These are phyloP conservation scores for Rousettus madagascariensis DNA, from an alignment of 2,797 vertebrate genomes.

Conservation along the genomic window DNA sequence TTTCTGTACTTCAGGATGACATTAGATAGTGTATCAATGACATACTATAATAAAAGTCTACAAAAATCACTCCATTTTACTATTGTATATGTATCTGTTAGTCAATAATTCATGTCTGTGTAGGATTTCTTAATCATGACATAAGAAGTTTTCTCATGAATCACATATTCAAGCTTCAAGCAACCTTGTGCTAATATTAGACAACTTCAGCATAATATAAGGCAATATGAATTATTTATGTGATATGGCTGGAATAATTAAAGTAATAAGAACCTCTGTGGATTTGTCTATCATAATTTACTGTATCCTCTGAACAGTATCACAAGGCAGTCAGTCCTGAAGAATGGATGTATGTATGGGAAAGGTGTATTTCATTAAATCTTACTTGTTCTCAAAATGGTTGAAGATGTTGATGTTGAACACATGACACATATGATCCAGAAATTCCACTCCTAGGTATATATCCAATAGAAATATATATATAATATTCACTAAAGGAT, in stretches of 20 bases:
- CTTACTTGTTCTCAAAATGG: not conserved
- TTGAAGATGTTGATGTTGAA: not conserved
- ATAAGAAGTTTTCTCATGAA: slow-evolving; percentile 79
- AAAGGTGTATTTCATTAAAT: not conserved
- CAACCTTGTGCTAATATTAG: slow-evolving; percentile 75
- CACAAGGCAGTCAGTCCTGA: not conserved
- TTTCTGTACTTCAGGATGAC: not conserved
- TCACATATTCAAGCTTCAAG: slow-evolving; percentile 73
- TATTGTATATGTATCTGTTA: not conserved
- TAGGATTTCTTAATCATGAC: slow-evolving; percentile 68
- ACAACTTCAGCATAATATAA: slow-evolving; percentile 76
- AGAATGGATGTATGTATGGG: not conserved
- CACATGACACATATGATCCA: not conserved
- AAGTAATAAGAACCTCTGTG: slow-evolving; percentile 61
- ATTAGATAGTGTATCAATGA: not conserved
- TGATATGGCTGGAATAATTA: slow-evolving; percentile 77
- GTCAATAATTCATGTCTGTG: slow-evolving; percentile 75
- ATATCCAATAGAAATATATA: not conserved
- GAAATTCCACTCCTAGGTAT: not conserved
- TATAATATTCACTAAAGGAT: not conserved
- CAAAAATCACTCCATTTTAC: not conserved
- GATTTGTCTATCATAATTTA: slow-evolving; percentile 24
- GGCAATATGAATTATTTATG: slow-evolving; percentile 79
- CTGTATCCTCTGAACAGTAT: not conserved
- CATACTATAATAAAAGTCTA: not conserved